These are phyloP conservation scores for Crioceris asparagi DNA, from an alignment of 2,888 invertebrate species.

Conservation along the genomic window DNA sequence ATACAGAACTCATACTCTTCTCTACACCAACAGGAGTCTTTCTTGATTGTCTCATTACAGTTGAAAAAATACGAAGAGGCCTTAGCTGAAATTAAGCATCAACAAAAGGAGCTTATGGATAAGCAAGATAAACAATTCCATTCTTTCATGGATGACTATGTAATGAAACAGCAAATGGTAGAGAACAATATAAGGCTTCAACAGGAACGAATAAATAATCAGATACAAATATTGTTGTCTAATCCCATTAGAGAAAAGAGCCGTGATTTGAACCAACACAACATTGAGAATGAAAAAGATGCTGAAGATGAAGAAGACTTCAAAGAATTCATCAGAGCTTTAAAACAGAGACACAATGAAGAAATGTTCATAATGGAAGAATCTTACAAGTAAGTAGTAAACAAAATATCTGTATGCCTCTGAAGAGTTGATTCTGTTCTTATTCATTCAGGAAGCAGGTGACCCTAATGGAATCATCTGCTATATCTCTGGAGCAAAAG, in stretches of 20 bases:
- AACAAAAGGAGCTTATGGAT: conserved; percentile 46
- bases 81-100: conserved; percentile 45
- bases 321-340: conserved; percentile 39
- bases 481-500: conserved; percentile 46
- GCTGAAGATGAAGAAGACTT: conserved; percentile 26
- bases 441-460: conserved; percentile 48
- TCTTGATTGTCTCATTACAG: conserved; percentile 49
- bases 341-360: conserved; percentile 47
- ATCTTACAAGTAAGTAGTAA: conserved; percentile 45
- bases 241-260: too few relatives aligned
- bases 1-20: conserved; percentile 44
- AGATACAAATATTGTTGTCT: conserved; percentile 43
- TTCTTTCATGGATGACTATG: conserved; percentile 44
- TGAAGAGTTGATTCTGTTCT: neutral
- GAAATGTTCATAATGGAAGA: conserved; percentile 52
- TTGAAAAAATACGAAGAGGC: conserved; percentile 53
- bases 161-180: conserved; percentile 46
- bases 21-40: conserved; percentile 52
- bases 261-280: conserved; percentile 6
- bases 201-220: conserved; percentile 49
- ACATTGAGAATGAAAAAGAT: conserved; percentile 31
- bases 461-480: conserved; percentile 45
- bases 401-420: conserved; percentile 1
- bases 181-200: conserved; percentile 48
- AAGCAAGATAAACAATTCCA: conserved; percentile 37